These are phyloP conservation scores for Fregetta grallaria DNA, from an alignment of 2,113 vertebrate genomes.

Conservation along the genomic window DNA sequence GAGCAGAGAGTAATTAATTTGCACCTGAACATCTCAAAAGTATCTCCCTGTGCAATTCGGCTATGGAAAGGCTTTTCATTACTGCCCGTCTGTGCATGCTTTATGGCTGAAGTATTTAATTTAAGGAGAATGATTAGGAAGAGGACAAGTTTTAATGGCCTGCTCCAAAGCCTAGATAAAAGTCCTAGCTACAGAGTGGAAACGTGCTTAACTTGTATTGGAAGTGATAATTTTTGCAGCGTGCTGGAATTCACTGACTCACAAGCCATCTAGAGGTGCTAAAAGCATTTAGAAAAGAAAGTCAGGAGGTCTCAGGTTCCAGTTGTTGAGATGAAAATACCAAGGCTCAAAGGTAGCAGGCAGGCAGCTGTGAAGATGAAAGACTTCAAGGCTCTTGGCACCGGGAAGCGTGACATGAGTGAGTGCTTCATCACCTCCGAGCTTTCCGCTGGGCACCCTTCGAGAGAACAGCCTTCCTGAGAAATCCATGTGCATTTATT, in stretches of 20 bases:
- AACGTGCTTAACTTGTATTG: neutral
- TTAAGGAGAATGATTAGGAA: neutral
- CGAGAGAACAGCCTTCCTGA: neutral
- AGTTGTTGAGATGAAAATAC: neutral
- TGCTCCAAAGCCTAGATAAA: neutral
- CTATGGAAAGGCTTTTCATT: neutral
- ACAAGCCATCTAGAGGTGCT: neutral
- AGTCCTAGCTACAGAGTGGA: neutral
- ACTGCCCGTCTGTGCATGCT: neutral
- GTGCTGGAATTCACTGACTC: neutral
- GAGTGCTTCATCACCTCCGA: fast-evolving
- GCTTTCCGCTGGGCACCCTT: neutral
- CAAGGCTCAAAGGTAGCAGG: neutral
- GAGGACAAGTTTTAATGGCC: neutral
- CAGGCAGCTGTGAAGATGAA: neutral
- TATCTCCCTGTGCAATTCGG: neutral
- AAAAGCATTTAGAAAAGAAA: neutral
- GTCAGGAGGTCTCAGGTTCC: neutral
- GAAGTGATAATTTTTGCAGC: neutral
- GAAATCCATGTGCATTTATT: neutral
- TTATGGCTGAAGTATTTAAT: neutral
- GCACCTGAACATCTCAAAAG: neutral
- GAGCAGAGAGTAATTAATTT: neutral
- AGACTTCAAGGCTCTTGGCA: neutral
- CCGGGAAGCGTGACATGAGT: fast-evolving